Conservation (phyloP, 2,113 vertebrate species). For the Chloropsis hardwickii region DNA sequence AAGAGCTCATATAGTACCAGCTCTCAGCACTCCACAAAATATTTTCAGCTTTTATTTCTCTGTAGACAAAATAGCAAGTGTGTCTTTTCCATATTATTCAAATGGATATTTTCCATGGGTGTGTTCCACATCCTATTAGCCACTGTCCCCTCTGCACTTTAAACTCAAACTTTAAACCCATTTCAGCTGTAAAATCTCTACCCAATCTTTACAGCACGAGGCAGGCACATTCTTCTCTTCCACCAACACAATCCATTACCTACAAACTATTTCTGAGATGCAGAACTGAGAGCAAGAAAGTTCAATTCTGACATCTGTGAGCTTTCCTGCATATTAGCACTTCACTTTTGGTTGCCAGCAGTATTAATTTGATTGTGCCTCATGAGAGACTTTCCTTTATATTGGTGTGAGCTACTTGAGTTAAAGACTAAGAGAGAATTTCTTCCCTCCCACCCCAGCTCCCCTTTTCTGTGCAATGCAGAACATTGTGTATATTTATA, state of each 20-base stretch:
- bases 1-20: neutral
- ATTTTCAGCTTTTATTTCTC: neutral
- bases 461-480: neutral
- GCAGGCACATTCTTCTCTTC: neutral
- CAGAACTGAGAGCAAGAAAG: neutral
- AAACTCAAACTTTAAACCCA: neutral
- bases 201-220: neutral
- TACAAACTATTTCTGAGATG: neutral
- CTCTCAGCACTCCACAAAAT: neutral
- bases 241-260: neutral
- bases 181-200: neutral
- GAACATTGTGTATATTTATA: neutral
- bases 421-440: neutral
- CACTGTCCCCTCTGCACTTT: neutral
- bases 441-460: neutral
- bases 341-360: neutral
- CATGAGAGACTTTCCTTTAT: neutral
- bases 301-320: neutral
- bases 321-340: neutral
- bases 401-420: neutral
- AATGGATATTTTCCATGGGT: neutral
- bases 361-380: neutral
- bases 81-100: neutral
- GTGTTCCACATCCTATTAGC: neutral
- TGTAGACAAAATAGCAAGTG: neutral